Evolutionary conservation across 1,140 invertebrate species (phyloP).

Genomic region (Procambarus virginalis): DNA sequence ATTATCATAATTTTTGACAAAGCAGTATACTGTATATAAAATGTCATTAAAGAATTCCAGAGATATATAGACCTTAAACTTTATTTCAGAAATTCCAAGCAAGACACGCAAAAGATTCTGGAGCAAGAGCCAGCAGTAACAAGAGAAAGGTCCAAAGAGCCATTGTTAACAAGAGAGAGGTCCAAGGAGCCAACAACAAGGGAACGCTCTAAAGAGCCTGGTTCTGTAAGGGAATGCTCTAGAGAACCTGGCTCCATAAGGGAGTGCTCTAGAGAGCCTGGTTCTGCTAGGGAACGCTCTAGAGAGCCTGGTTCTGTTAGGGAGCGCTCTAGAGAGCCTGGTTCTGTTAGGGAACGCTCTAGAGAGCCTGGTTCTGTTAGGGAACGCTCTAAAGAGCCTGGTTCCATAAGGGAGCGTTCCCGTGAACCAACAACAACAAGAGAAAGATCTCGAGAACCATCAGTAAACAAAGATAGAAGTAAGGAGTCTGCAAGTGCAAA

Average conservation of each 20-base stretch:
- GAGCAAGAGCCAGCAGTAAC: slow-evolving; percentile 36
- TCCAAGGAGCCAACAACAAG: slow-evolving; percentile 27
- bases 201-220: slow-evolving; percentile 35
- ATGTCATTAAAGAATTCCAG: no score
- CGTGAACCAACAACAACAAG: slow-evolving; percentile 1
- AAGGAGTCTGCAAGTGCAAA: slow-evolving; percentile 17
- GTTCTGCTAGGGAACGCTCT: background rate
- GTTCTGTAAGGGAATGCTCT: background rate
- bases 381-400: slow-evolving; percentile 31
- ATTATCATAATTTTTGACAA: no score
- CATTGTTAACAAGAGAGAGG: slow-evolving; percentile 4
- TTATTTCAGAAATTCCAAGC: slow-evolving; percentile 33
- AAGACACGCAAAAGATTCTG: slow-evolving; percentile 18
- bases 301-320: slow-evolving; percentile 17
- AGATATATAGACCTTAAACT: no score
- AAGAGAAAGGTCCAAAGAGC: slow-evolving; percentile 43
- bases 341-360: background rate
- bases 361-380: background rate
- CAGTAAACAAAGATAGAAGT: slow-evolving; percentile 32
- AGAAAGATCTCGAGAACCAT: slow-evolving; percentile 36
- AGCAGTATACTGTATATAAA: no score
- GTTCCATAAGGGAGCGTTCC: slow-evolving; percentile 17
- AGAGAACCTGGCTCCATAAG: slow-evolving; percentile 16
- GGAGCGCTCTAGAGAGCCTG: slow-evolving; percentile 29
- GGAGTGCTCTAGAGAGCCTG: slow-evolving; percentile 7